phyloP scores from a whole-genome alignment of 2,113 vertebrate species.

The Manacus vitellinus region DNA sequence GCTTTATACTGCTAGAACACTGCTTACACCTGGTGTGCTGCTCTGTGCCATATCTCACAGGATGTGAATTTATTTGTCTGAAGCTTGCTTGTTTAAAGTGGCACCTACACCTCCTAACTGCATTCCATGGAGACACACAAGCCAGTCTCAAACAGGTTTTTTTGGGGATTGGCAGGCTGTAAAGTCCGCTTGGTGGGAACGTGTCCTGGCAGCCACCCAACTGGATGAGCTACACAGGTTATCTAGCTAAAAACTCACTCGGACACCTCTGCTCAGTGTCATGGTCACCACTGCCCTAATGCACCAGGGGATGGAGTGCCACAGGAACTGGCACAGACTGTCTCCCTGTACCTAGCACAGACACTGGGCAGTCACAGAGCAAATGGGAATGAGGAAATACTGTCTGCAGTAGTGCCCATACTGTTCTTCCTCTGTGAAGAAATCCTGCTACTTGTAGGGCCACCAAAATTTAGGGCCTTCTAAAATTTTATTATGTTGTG shows the following conservation, averaged over 20 bases:
- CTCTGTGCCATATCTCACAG: neutral
- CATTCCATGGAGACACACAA: neutral
- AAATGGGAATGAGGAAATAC: neutral
- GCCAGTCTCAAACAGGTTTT: neutral
- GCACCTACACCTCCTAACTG: neutral
- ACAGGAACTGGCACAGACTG: neutral
- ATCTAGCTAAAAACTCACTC: neutral
- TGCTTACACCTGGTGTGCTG: neutral
- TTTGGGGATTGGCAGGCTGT: neutral
- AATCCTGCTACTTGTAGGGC: neutral
- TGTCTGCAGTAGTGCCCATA: fast-evolving
- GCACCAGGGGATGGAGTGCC: fast-evolving
- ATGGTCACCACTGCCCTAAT: fast-evolving
- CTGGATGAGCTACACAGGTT: neutral
- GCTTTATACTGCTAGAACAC: neutral
- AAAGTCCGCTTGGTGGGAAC: neutral
- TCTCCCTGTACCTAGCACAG: neutral
- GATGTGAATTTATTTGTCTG: neutral
- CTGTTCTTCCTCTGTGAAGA: neutral
- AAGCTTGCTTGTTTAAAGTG: neutral
- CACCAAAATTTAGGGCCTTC: neutral
- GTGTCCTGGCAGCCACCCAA: neutral
- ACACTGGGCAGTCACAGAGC: neutral
- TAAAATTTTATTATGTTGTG: neutral
- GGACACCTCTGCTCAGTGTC: fast-evolving